A percentile compares a stretch with the other conserved stretches of the same genome.
Conservation (phyloP, 2,888 invertebrate genomes). For the Mylabris sibirica region DNA sequence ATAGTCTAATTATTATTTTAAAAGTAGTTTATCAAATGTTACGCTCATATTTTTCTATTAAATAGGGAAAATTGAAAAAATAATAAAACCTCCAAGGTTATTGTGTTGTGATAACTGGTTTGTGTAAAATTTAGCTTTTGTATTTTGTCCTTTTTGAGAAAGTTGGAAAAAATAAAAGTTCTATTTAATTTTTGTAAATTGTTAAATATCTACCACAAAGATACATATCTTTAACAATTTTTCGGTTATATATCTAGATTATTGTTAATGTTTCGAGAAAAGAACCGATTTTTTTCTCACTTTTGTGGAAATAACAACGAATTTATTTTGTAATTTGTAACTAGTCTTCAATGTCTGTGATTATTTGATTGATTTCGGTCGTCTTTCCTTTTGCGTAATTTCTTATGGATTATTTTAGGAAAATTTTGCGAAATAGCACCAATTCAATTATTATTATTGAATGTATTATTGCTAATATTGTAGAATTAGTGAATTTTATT, state of each 20-base stretch:
- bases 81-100: slow-evolving; percentile 20
- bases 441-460: background rate
- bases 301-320: slow-evolving; percentile 25
- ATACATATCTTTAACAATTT: slow-evolving; percentile 2
- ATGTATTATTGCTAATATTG: slow-evolving; percentile 18
- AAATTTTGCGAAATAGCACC: background rate
- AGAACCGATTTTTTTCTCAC: background rate
- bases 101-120: slow-evolving; percentile 27
- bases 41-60: background rate
- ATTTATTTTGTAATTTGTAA: slow-evolving; percentile 23
- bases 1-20: background rate
- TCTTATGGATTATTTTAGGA: background rate
- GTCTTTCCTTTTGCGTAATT: slow-evolving; percentile 11
- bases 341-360: slow-evolving; percentile 31
- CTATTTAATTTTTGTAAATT: background rate
- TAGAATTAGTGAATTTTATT: slow-evolving; percentile 13
- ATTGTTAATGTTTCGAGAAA: background rate
- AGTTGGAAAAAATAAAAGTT: background rate
- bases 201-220: too few relatives aligned
- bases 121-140: slow-evolving; percentile 15
- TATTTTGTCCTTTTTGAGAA: background rate
- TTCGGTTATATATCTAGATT: background rate
- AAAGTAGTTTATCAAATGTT: background rate
- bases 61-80: background rate
- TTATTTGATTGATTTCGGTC: slow-evolving; percentile 18